Evolutionary conservation across 2,888 invertebrate species (phyloP).

Genomic region (Drosophila helvetica): DNA sequence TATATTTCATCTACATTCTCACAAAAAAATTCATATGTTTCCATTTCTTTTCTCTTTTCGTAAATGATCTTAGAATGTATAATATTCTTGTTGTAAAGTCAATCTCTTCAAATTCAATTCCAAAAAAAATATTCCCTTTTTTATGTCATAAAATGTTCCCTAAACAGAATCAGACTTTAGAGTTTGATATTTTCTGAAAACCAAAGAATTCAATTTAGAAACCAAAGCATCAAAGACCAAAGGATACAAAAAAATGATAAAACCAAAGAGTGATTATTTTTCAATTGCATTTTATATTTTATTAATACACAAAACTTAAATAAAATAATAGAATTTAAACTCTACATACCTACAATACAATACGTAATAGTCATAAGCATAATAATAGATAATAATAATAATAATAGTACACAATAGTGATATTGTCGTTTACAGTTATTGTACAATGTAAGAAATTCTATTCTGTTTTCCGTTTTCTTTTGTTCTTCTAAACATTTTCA

Average conservation of each 20-base stretch:
- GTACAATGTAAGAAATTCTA: constrained; percentile 73
- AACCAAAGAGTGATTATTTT: constrained; percentile 56
- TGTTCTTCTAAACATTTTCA: constrained; percentile 40
- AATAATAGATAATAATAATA: constrained; percentile 77
- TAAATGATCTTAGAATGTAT: neutral
- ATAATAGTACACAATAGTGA: constrained; percentile 77
- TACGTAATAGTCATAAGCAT: constrained; percentile 78
- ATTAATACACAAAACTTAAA: constrained; percentile 82
- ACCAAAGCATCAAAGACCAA: neutral
- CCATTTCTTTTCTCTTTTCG: neutral
- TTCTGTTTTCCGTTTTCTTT: constrained; percentile 30
- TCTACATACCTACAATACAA: constrained; percentile 83
- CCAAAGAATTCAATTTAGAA: constrained; percentile 6
- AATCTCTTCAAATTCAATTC: constrained; percentile 6
- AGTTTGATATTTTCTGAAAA: constrained; percentile 19
- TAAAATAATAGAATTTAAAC: constrained; percentile 79
- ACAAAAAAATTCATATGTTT: neutral
- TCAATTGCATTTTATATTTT: constrained; percentile 78
- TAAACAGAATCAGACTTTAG: constrained; percentile 73
- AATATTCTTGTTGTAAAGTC: neutral
- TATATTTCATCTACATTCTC: constrained; percentile 2
- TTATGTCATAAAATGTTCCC: constrained; percentile 47
- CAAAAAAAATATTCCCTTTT: constrained; percentile 20
- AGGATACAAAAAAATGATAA: neutral
- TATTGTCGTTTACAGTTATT: constrained; percentile 74